A percentile compares a stretch with the other conserved stretches of the same genome.
phyloP scores from a whole-genome alignment of 2,888 invertebrate species.

The Pammene fasciana region DNA sequence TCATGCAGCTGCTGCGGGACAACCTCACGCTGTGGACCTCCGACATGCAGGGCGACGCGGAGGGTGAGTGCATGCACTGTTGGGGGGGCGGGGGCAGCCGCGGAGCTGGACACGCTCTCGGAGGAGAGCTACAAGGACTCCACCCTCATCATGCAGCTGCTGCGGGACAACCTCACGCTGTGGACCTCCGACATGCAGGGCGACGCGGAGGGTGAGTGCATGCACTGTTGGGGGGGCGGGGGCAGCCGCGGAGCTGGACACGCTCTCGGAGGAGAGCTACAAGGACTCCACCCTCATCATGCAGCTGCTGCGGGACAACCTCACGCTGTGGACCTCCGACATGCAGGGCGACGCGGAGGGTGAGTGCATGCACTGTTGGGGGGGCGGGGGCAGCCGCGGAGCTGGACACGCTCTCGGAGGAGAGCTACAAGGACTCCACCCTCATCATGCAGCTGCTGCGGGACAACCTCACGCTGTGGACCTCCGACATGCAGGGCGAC shows the following conservation, averaged over 20 bases:
- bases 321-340: constrained; percentile 99
- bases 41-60: constrained; percentile 98
- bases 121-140: constrained; percentile 99
- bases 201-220: constrained; percentile 86
- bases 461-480: constrained; percentile 99
- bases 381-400: constrained; percentile 99
- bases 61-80: constrained; percentile 68
- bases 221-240: constrained; percentile 88
- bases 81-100: too few relatives aligned
- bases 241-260: constrained; percentile 98
- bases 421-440: constrained; percentile 99
- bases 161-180: constrained; percentile 99
- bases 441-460: constrained; percentile 99
- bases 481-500: constrained; percentile 98
- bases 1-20: constrained; percentile 99
- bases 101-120: constrained; percentile 97
- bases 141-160: constrained; percentile 99
- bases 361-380: too few relatives aligned
- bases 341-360: constrained; percentile 96
- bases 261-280: constrained; percentile 98
- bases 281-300: constrained; percentile 99
- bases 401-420: constrained; percentile 98
- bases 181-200: constrained; percentile 99
- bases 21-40: constrained; percentile 99
- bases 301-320: constrained; percentile 99